phyloP scores from a whole-genome alignment of 2,113 vertebrate genomes.

The Picathartes gymnocephalus region DNA sequence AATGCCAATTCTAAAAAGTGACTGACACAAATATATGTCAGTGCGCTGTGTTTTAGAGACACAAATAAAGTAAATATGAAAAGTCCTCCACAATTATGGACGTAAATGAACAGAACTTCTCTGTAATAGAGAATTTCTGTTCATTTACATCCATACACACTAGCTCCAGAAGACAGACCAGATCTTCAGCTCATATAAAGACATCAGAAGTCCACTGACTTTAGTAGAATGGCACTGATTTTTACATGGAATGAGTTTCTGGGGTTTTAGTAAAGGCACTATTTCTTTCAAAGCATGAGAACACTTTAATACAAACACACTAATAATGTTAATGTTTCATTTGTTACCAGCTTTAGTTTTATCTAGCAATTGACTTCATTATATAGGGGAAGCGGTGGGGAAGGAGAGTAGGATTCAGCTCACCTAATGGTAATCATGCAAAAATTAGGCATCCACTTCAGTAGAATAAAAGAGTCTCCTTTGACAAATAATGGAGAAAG shows the following conservation, averaged over 20 bases:
- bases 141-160: too few relatives aligned
- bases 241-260: neutral
- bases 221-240: neutral
- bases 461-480: neutral
- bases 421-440: neutral
- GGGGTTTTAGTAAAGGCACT: neutral
- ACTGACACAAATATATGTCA: constrained; percentile 9
- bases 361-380: neutral
- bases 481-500: neutral
- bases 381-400: neutral
- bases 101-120: too few relatives aligned
- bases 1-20: constrained; percentile 24
- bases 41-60: neutral
- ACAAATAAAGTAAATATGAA: constrained; percentile 22
- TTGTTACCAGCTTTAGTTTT: neutral
- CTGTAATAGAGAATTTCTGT: too few relatives aligned
- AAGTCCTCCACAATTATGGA: neutral
- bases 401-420: neutral
- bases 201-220: neutral
- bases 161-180: neutral
- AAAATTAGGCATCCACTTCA: neutral
- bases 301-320: neutral
- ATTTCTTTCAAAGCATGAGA: neutral
- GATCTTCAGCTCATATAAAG: neutral
- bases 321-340: neutral